Conservation (phyloP, 2,113 vertebrate species). For the Megaptera novaeangliae region DNA sequence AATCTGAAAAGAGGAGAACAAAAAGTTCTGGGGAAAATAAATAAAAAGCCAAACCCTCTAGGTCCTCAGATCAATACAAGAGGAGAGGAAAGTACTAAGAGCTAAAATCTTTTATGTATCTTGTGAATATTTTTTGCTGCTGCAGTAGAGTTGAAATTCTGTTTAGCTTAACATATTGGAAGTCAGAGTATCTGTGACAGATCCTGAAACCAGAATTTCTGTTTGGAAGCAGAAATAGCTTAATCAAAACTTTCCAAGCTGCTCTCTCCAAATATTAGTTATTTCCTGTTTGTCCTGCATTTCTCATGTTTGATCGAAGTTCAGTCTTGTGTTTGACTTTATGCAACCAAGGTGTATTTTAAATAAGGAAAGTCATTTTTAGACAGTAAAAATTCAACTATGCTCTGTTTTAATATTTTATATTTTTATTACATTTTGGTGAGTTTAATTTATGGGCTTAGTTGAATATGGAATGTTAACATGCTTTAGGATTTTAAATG, state of each 20-base stretch:
- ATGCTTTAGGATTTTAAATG: conserved; percentile 40
- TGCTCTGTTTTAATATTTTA: conserved; percentile 42
- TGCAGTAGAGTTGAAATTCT: conserved; percentile 27
- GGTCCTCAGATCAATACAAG: not conserved
- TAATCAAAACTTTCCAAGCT: conserved; percentile 38
- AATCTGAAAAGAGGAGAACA: not conserved
- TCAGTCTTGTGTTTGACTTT: not conserved
- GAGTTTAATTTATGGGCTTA: conserved; percentile 28
- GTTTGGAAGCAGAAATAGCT: conserved; percentile 38
- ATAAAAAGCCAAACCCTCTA: not conserved
- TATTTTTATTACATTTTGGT: conserved; percentile 21
- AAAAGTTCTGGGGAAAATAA: rapidly evolving
- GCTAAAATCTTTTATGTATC: not conserved
- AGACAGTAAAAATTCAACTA: conserved; percentile 14
- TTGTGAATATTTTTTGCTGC: conserved; percentile 1
- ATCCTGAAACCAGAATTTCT: conserved; percentile 39
- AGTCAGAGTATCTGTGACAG: conserved; percentile 30
- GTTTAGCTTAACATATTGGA: conserved; percentile 36
- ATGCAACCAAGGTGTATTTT: not conserved
- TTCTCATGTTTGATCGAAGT: not conserved
- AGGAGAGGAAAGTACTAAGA: not conserved
- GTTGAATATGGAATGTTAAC: conserved; percentile 48
- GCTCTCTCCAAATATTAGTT: not conserved
- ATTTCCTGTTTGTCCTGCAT: not conserved
- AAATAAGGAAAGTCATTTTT: conserved; percentile 28